These are phyloP conservation scores for Drosophila pseudotalamancana DNA, from an alignment of 2,888 invertebrate genomes.

Conservation along the genomic window DNA sequence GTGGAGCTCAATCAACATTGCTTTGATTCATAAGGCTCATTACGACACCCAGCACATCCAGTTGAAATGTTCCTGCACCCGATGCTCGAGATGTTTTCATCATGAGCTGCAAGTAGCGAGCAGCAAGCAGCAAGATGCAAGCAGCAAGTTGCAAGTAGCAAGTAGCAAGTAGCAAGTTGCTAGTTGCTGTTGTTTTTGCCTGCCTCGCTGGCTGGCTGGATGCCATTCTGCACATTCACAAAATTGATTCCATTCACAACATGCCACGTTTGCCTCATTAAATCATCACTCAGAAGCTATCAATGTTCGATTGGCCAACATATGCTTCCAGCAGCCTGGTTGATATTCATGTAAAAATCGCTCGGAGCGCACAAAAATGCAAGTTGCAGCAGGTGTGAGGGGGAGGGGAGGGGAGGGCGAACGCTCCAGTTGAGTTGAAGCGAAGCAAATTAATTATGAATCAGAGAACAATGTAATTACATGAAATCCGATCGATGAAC, in stretches of 20 bases:
- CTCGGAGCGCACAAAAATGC: slow-evolving; percentile 65
- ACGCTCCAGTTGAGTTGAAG: slow-evolving; percentile 13
- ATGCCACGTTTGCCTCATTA: slow-evolving; percentile 80
- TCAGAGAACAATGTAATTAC: slow-evolving; percentile 82
- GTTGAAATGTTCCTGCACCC: slow-evolving; percentile 39
- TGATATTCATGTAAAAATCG: slow-evolving; percentile 72
- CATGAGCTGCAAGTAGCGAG: slow-evolving; percentile 25
- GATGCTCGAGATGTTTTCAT: slow-evolving; percentile 55
- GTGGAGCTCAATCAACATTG: slow-evolving; percentile 70
- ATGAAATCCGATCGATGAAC: slow-evolving; percentile 81
- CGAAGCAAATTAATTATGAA: slow-evolving; percentile 79
- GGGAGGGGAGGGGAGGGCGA: neutral
- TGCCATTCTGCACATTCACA: slow-evolving; percentile 75
- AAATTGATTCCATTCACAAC: slow-evolving; percentile 80
- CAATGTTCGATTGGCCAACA: slow-evolving; percentile 68
- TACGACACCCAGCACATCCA: slow-evolving; percentile 61
- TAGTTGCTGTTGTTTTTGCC: neutral
- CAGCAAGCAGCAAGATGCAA: slow-evolving; percentile 11
- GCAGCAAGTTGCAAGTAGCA: slow-evolving; percentile 13
- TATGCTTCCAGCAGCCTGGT: slow-evolving; percentile 37
- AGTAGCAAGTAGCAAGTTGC: slow-evolving; percentile 20
- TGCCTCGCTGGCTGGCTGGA: slow-evolving; percentile 6
- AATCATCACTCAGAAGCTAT: slow-evolving; percentile 79
- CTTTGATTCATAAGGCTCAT: slow-evolving; percentile 73
- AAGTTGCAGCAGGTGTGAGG: slow-evolving; percentile 14